Percentiles rank a stretch among this genome's conserved stretches.
Evolutionary conservation across 1,140 invertebrate genomes (phyloP).

Genomic region (Hesperophylax magnus): DNA sequence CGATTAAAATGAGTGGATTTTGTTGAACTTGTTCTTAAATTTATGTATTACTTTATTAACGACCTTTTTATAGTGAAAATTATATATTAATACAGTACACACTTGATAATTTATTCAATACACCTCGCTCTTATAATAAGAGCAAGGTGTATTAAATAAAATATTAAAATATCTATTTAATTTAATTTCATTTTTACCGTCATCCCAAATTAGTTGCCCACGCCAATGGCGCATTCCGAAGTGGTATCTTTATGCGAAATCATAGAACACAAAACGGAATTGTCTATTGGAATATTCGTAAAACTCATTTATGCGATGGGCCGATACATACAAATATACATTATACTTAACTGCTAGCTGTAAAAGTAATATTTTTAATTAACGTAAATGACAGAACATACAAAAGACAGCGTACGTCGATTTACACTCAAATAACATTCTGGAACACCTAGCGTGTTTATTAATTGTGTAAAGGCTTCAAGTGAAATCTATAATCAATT

Average conservation of each 20-base stretch:
- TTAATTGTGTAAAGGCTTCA: too few species aligned
- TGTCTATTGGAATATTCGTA: slow-evolving; percentile 41
- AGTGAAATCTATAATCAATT: too few species aligned
- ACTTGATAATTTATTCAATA: too few species aligned
- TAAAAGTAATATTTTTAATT: slow-evolving; percentile 34
- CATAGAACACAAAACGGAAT: slow-evolving; percentile 37
- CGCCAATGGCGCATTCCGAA: slow-evolving; percentile 22
- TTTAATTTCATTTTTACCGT: too few species aligned
- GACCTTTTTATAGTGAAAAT: too few species aligned
- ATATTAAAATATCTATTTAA: not conserved
- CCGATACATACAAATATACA: slow-evolving; percentile 32
- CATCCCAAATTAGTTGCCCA: not conserved
- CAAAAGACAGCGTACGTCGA: not conserved
- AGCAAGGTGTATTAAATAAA: too few species aligned
- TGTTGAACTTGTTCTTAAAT: too few species aligned
- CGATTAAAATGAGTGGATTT: too few species aligned
- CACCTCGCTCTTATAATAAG: too few species aligned
- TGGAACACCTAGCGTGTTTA: slow-evolving; percentile 4
- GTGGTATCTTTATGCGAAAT: slow-evolving; percentile 37
- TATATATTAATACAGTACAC: too few species aligned
- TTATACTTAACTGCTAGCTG: not conserved
- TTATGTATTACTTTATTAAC: too few species aligned
- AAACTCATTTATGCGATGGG: slow-evolving; percentile 32
- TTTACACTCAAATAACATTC: not conserved
- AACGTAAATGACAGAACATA: slow-evolving; percentile 27